Percentiles rank a stretch among this genome's conserved stretches.
These are phyloP conservation scores for Symphodus melops DNA, from an alignment of 2,113 vertebrate species.

Conservation along the genomic window DNA sequence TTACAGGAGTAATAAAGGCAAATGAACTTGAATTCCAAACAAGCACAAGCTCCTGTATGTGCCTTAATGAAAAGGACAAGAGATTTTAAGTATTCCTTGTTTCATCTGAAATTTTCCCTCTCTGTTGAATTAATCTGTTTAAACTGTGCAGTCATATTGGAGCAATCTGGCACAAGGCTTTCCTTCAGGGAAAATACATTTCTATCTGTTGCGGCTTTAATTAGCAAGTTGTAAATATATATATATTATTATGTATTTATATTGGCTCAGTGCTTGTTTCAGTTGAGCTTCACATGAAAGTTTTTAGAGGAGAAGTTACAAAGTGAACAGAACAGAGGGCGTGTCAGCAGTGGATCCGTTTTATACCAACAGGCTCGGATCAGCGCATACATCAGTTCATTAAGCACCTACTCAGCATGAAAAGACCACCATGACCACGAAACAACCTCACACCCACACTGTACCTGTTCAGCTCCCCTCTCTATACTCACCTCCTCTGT, in stretches of 20 bases:
- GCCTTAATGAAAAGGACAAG: no score
- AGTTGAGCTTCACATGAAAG: background rate
- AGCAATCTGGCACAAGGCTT: no score
- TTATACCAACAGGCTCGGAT: conserved; percentile 52
- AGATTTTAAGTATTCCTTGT: no score
- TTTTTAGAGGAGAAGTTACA: background rate
- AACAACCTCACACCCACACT: conserved; percentile 66
- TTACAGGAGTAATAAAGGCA: no score
- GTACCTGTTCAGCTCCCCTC: conserved; percentile 38
- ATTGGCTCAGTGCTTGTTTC: background rate
- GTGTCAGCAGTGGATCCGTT: conserved; percentile 47
- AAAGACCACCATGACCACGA: conserved; percentile 67
- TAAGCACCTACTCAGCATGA: conserved; percentile 69
- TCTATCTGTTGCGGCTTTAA: background rate
- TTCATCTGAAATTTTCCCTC: no score
- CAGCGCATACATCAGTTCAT: conserved; percentile 63
- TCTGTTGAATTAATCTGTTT: no score
- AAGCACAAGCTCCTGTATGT: no score
- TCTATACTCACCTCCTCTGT: conserved; percentile 35
- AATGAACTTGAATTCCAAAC: no score
- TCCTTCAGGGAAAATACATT: no score
- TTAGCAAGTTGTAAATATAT: background rate
- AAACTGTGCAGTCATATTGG: no score
- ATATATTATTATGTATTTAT: no score
- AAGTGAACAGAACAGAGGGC: conserved; percentile 6